phyloP scores from a whole-genome alignment of 2,888 invertebrate genomes.

The Athalia rosae region DNA sequence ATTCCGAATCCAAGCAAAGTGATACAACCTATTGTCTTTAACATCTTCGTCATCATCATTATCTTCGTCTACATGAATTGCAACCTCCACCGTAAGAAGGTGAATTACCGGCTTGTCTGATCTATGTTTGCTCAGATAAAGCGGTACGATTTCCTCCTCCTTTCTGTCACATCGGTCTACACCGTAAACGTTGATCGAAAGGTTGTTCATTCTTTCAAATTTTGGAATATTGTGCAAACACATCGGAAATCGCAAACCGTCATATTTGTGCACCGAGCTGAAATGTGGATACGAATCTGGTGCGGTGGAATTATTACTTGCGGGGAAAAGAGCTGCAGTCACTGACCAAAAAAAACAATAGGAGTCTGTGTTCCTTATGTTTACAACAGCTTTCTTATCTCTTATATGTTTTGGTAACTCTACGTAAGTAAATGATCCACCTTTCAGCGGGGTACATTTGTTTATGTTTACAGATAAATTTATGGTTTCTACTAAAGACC shows the following conservation, averaged over 20 bases:
- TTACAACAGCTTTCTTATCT: slow-evolving; percentile 51
- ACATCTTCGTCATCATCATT: no score
- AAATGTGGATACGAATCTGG: no score
- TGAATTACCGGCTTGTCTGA: slow-evolving; percentile 1
- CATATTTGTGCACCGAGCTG: not conserved
- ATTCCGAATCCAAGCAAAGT: no score
- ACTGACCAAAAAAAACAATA: slow-evolving; percentile 13
- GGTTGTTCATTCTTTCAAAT: not conserved
- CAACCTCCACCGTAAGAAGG: not conserved
- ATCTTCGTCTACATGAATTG: not conserved
- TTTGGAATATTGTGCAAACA: not conserved
- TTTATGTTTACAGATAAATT: slow-evolving; percentile 52
- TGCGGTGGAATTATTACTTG: no score
- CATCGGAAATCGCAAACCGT: not conserved
- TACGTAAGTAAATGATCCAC: slow-evolving; percentile 49
- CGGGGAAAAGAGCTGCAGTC: not conserved
- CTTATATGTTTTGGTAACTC: slow-evolving; percentile 51
- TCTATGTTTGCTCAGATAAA: slow-evolving; percentile 1
- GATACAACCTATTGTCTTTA: no score
- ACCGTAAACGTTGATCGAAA: slow-evolving; percentile 6
- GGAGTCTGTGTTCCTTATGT: not conserved
- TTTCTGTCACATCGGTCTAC: not conserved
- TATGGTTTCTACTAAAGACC: slow-evolving; percentile 51
- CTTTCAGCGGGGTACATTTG: slow-evolving; percentile 49
- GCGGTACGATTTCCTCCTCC: not conserved